Base-by-base conservation (phyloP, 1,140 invertebrate species). In the Anagrus nilaparvatae region DNA sequence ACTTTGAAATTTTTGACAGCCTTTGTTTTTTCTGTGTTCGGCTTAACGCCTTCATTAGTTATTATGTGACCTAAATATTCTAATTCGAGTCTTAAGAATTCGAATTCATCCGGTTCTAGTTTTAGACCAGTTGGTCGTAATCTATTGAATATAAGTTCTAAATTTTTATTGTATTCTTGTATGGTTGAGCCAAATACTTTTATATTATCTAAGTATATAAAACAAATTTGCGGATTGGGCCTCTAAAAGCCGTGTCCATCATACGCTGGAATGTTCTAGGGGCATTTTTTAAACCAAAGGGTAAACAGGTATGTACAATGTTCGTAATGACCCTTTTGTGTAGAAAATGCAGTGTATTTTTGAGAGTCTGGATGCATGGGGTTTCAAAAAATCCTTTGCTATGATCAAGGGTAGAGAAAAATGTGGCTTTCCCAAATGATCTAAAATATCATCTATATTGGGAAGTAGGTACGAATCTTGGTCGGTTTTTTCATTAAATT, bases 171-270 rank as follows among this genome's bases (percentile, higher is more conserved):
- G 36, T 38, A 13, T 6, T 27, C 25, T 5, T 38, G 7, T 10
- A 35, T 18, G 12, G 4, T 33, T 33, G 8, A 6, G n/a, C n/a
- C 4, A 19, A 9, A 33, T 10, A 35, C 13, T n/a, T 21, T 23
- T 12, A 3, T 25, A n/a, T 25, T 24, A 13, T 24, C 23, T 8
- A 37, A 25, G n/a, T 24, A 37, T 3, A 37, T 14, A n/a, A 8
- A 37, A 4, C 14, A 25, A 3, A 3, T 37, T 24, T 4, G 7
- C 16, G 8, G 12, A 12, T 27, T 37, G 35, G 12, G 10, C 24
- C 32, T 35, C 18, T 12, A 20, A 35, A 18, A 14, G 17, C 21
- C 10, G 24, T 20, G 12, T 41, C 31, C 14, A 41, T 41, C n/a
- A 25, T 16, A 14, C 40, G 18, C 25, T 33, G 31, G 16, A 41